phyloP scores from a whole-genome alignment of 2,888 invertebrate species.

The Panopea generosa region DNA sequence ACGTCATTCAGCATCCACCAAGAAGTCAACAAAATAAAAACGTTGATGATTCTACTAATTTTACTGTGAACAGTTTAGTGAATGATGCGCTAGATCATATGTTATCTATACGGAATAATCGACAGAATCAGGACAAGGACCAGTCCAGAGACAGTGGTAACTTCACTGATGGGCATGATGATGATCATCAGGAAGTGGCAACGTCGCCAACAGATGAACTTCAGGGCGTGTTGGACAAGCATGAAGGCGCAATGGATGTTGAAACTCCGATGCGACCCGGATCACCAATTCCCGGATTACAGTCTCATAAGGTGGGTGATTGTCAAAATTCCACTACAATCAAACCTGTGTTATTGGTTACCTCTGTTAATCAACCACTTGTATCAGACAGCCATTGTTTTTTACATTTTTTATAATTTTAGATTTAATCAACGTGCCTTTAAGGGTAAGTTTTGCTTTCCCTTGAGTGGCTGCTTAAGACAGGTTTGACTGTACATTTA shows the following conservation, averaged over 20 bases:
- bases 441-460: no score
- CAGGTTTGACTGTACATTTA: no score
- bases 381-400: no score
- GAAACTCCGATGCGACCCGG: constrained; percentile 68
- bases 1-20: constrained; percentile 28
- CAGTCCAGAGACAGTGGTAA: constrained; percentile 52
- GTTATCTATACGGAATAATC: constrained; percentile 72
- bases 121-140: constrained; percentile 47
- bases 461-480: no score
- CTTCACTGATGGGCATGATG: constrained; percentile 42
- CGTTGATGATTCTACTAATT: constrained; percentile 70
- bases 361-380: no score
- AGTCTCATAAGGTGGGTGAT: constrained; percentile 52
- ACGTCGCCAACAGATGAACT: constrained; percentile 64
- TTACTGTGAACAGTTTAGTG: constrained; percentile 75
- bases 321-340: not conserved
- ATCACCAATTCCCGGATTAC: constrained; percentile 74
- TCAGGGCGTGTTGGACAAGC: constrained; percentile 54
- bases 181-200: constrained; percentile 40
- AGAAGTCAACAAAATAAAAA: constrained; percentile 4
- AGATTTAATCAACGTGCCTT: no score
- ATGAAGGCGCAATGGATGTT: constrained; percentile 32
- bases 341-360: no score
- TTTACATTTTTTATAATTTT: no score
- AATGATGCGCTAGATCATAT: constrained; percentile 81